Evolutionary conservation across 2,888 invertebrate species (phyloP).

Genomic region (Uropetala carovei): DNA sequence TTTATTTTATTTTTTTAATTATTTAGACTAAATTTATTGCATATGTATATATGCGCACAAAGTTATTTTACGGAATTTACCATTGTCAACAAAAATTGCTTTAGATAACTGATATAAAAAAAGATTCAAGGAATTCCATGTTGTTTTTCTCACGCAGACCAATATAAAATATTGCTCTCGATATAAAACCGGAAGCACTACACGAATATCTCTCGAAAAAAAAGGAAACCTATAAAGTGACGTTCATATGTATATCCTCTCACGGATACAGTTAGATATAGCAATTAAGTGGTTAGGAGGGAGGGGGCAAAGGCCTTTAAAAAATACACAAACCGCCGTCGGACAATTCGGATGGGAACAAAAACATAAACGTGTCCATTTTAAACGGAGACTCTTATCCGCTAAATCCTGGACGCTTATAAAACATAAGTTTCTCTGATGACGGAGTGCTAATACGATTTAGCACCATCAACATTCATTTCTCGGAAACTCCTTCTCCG

Average conservation of each 20-base stretch:
- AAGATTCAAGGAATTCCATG: no score
- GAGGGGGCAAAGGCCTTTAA: neutral
- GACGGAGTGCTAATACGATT: slow-evolving; percentile 49
- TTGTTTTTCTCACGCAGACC: no score
- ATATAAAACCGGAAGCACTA: neutral
- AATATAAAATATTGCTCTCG: neutral
- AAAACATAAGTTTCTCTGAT: slow-evolving; percentile 57
- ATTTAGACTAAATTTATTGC: no score
- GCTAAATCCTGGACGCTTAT: slow-evolving; percentile 46
- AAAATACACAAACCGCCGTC: neutral
- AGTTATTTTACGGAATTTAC: no score
- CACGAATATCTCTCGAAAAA: neutral
- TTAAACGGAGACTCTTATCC: slow-evolving; percentile 60
- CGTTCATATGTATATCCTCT: neutral
- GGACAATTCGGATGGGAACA: neutral
- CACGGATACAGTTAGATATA: neutral
- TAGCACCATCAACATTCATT: slow-evolving; percentile 55
- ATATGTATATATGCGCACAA: no score
- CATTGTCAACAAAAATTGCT: no score
- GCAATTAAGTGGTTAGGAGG: neutral
- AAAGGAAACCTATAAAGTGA: neutral
- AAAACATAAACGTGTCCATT: slow-evolving; percentile 60
- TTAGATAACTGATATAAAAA: no score
- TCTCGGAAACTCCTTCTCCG: slow-evolving; percentile 25
- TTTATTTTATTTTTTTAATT: neutral